phyloP scores from a whole-genome alignment of 2,888 invertebrate genomes.

The Tineola bisselliella region DNA sequence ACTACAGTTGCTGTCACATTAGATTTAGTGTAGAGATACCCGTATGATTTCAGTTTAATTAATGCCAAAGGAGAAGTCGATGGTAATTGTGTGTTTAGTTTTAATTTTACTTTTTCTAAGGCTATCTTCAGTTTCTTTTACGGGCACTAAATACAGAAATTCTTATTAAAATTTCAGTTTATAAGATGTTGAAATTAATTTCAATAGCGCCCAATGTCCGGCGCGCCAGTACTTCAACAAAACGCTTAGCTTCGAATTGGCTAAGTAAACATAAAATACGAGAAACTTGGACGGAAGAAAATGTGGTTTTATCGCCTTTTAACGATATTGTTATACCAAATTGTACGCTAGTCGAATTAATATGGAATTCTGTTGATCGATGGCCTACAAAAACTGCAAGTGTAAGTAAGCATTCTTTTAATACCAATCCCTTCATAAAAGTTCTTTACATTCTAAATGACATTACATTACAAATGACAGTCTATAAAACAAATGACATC shows the following conservation, averaged over 20 bases:
- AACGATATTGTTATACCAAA: constrained; percentile 54
- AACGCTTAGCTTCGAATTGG: neutral
- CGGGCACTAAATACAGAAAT: neutral
- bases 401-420: no score
- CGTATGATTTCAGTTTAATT: no score
- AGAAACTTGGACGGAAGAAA: constrained; percentile 28
- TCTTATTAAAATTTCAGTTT: neutral
- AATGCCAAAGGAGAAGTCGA: no score
- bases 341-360: constrained; percentile 60
- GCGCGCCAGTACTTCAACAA: neutral
- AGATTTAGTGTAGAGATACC: no score
- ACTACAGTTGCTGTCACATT: no score
- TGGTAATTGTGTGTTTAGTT: no score
- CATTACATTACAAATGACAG: no score
- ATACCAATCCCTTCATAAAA: no score
- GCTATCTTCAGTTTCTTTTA: neutral
- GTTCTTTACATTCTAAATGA: no score
- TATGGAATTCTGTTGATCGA: constrained; percentile 67
- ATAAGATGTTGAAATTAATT: neutral
- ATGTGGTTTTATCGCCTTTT: constrained; percentile 45
- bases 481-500: no score
- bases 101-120: no score
- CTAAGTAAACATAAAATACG: neutral
- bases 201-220: neutral
- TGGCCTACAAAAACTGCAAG: constrained; percentile 70